These are phyloP conservation scores for Idaea dimidiata DNA, from an alignment of 2,888 invertebrate genomes.

Conservation along the genomic window DNA sequence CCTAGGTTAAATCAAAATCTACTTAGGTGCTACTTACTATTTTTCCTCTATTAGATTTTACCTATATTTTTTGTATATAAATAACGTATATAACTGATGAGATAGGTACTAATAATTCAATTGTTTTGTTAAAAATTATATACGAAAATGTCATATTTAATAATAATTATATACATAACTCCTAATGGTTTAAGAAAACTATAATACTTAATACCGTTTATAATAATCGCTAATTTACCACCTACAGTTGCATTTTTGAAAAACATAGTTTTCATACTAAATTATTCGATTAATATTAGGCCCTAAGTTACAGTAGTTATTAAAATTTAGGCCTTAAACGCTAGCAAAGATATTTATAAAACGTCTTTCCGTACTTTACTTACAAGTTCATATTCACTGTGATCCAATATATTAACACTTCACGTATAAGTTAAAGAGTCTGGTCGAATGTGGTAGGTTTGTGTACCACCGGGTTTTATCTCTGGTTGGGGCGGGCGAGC, in stretches of 20 bases:
- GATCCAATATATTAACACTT: slow-evolving; percentile 39
- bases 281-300: slow-evolving; percentile 72
- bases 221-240: slow-evolving; percentile 60
- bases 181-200: slow-evolving; percentile 76
- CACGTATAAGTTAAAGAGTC: slow-evolving; percentile 73
- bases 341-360: slow-evolving; percentile 27
- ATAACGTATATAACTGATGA: neutral
- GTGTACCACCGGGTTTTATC: slow-evolving; percentile 70
- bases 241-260: slow-evolving; percentile 39
- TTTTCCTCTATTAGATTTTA: slow-evolving; percentile 58
- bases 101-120: slow-evolving; percentile 17
- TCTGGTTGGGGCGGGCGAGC: slow-evolving; percentile 68
- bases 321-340: slow-evolving; percentile 67
- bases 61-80: slow-evolving; percentile 18
- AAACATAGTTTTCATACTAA: slow-evolving; percentile 33
- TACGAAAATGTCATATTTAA: slow-evolving; percentile 60
- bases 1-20: slow-evolving; percentile 57
- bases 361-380: slow-evolving; percentile 33
- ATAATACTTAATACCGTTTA: slow-evolving; percentile 60
- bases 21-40: no score
- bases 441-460: slow-evolving; percentile 64
- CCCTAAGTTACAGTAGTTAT: slow-evolving; percentile 56
- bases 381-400: slow-evolving; percentile 25
- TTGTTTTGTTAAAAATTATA: slow-evolving; percentile 77
- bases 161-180: slow-evolving; percentile 27